Percentiles rank a stretch among this genome's conserved stretches.
These are phyloP conservation scores for Pterocles orientalis DNA, from an alignment of 2,113 vertebrate species.

Conservation along the genomic window DNA sequence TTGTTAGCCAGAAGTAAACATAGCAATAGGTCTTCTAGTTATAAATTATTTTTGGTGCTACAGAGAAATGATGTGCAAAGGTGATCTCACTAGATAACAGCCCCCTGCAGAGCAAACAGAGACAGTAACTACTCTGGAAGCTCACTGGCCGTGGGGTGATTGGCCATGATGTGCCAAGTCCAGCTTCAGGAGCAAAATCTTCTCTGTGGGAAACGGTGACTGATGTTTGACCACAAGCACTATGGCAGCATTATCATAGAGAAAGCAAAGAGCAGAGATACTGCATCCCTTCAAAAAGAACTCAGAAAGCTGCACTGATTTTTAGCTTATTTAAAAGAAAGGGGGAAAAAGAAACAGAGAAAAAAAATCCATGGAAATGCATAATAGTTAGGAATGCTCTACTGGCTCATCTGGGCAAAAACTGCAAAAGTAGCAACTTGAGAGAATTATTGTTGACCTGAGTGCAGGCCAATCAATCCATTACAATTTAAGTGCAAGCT, in stretches of 20 bases:
- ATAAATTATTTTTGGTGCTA: neutral
- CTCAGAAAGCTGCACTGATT: neutral
- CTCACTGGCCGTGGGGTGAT: neutral
- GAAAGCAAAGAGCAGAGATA: neutral
- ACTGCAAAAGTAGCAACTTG: neutral
- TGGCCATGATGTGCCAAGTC: neutral
- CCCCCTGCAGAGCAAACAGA: neutral
- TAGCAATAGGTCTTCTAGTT: neutral
- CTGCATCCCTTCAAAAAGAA: neutral
- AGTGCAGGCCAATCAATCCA: neutral
- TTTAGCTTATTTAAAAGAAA: neutral
- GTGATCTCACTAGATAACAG: neutral
- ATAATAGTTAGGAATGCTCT: neutral
- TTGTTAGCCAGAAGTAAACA: neutral
- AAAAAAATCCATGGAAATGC: neutral
- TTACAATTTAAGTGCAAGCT: conserved; percentile 20
- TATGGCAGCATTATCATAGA: neutral
- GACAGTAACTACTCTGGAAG: neutral
- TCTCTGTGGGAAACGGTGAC: neutral
- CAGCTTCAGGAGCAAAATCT: neutral
- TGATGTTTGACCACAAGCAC: neutral
- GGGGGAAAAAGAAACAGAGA: fast-evolving
- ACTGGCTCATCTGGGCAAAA: neutral
- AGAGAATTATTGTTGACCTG: neutral
- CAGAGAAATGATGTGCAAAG: neutral